Evolutionary conservation across 2,113 vertebrate species (phyloP).

Genomic region (Puffinus mauretanicus): DNA sequence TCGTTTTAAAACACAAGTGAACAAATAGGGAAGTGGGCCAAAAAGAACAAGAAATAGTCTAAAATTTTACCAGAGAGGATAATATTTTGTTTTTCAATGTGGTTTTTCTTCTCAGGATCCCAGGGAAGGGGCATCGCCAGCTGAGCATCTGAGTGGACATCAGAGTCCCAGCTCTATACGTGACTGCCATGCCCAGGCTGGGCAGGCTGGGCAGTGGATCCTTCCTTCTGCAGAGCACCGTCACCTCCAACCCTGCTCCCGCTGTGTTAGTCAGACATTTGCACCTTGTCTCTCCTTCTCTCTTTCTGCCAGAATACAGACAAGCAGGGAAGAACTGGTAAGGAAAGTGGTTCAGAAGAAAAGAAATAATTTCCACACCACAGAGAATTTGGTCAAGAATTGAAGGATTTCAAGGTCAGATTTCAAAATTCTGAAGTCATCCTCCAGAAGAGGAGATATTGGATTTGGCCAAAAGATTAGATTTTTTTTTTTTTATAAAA

Average conservation of each 20-base stretch:
- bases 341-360: background rate
- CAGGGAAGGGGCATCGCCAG: background rate
- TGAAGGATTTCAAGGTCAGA: background rate
- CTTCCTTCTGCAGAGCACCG: background rate
- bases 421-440: background rate
- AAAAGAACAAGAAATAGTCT: background rate
- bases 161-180: background rate
- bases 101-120: background rate
- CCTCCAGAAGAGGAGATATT: background rate
- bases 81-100: background rate
- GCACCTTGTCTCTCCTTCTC: background rate
- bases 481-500: background rate
- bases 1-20: background rate
- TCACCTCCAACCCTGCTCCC: background rate
- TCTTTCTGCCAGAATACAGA: background rate
- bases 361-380: background rate
- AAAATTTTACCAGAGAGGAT: background rate
- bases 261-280: background rate
- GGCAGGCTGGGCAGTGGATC: background rate
- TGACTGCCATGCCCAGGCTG: fast-evolving
- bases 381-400: background rate
- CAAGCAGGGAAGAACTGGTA: background rate
- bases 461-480: background rate
- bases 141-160: fast-evolving
- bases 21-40: background rate